A percentile compares a stretch with the other conserved stretches of the same genome.
These are phyloP conservation scores for Tarsius wallacei DNA, from an alignment of 2,797 vertebrate genomes.

Conservation along the genomic window DNA sequence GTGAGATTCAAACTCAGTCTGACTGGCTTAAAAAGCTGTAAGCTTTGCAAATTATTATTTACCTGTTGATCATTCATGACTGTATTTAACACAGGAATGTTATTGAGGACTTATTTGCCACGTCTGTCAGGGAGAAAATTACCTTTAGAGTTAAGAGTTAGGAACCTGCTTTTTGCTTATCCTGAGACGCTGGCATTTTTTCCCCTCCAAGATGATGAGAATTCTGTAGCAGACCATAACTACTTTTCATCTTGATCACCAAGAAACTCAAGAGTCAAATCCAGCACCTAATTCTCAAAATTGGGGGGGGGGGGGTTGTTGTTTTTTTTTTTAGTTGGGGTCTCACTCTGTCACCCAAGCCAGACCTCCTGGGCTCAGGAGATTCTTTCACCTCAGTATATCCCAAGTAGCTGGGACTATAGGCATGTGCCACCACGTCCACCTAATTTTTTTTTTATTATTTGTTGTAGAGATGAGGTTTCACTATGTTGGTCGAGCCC, in stretches of 20 bases:
- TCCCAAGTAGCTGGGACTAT: too few species aligned
- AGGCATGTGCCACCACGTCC: too few species aligned
- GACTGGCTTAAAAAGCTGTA: not conserved
- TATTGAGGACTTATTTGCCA: not conserved
- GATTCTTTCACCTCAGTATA: too few species aligned
- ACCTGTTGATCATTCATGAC: not conserved
- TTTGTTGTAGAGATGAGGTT: too few species aligned
- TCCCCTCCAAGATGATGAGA: not conserved
- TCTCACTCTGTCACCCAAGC: too few species aligned
- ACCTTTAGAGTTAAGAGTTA: not conserved
- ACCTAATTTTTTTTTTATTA: too few species aligned
- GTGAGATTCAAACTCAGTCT: not conserved
- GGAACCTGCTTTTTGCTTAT: not conserved
- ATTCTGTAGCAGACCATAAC: not conserved
- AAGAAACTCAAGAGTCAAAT: not conserved
- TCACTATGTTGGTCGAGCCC: too few species aligned
- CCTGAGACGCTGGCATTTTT: not conserved
- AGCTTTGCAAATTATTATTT: not conserved
- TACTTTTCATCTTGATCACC: not conserved
- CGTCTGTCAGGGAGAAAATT: not conserved
- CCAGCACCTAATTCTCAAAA: not conserved
- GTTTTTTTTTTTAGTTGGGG: too few species aligned
- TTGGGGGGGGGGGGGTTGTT: too few species aligned
- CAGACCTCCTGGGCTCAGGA: too few species aligned
- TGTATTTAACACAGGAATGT: not conserved